These are phyloP conservation scores for Anthopleura xanthogrammica DNA, from an alignment of 92 coral and sea anemone species.

Conservation along the genomic window DNA sequence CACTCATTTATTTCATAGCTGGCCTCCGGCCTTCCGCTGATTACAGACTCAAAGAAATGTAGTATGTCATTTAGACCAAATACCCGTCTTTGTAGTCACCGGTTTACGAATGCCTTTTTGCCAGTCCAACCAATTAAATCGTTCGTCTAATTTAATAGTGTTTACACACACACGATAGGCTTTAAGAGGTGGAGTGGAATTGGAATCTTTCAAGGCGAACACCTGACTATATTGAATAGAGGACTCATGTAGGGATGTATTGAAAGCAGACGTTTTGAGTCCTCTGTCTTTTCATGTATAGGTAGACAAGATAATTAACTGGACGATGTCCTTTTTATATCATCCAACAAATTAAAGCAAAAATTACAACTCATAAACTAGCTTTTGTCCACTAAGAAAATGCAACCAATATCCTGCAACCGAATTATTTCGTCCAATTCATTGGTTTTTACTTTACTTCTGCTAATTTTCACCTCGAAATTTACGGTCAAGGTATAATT, in stretches of 20 bases:
- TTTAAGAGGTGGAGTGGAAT: background rate
- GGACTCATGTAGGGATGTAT: background rate
- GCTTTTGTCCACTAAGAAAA: no score
- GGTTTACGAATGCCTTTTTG: background rate
- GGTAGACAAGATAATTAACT: background rate
- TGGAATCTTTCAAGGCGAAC: background rate
- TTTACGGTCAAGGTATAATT: background rate
- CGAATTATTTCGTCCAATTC: background rate
- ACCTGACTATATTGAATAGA: background rate
- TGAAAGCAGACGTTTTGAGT: background rate
- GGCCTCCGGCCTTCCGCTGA: constrained; percentile 13
- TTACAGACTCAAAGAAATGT: background rate
- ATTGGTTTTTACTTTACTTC: background rate
- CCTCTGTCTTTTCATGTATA: background rate
- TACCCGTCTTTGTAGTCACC: background rate
- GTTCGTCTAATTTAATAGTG: constrained; percentile 2
- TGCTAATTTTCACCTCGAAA: background rate
- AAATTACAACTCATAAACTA: no score
- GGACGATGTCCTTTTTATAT: background rate
- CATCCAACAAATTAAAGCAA: background rate
- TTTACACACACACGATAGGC: background rate
- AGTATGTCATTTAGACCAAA: background rate
- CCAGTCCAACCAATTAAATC: background rate
- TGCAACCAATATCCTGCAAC: background rate
- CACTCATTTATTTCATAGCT: background rate